These are phyloP conservation scores for Chironomus striatipennis DNA, from an alignment of 1,140 invertebrate species.

Conservation along the genomic window DNA sequence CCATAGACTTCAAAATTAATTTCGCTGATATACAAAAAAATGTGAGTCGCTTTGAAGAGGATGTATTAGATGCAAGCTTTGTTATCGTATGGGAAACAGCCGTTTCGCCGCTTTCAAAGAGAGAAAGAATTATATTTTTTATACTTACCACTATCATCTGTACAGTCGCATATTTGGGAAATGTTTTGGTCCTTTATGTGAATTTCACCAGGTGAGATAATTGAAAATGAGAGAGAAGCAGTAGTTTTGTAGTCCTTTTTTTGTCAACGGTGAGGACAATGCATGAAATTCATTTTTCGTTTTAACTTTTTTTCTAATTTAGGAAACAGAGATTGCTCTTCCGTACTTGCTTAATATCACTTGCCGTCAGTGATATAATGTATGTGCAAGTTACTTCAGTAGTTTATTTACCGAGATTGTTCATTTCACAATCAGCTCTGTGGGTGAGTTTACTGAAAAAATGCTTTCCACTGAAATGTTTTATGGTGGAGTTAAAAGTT, in stretches of 20 bases:
- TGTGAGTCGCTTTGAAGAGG: background rate
- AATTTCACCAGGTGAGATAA: constrained; percentile 29
- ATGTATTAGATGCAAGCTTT: background rate
- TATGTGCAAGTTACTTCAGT: constrained; percentile 33
- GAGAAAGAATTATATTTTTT: constrained; percentile 27
- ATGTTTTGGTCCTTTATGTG: constrained; percentile 33
- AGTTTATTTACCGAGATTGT: constrained; percentile 33
- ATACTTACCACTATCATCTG: constrained; percentile 26
- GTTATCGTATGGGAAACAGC: background rate
- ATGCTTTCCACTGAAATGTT: background rate
- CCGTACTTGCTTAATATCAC: constrained; percentile 39
- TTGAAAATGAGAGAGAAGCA: background rate
- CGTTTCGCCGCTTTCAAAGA: constrained; percentile 17
- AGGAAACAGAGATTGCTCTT: constrained; percentile 35
- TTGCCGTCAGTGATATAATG: constrained; percentile 41
- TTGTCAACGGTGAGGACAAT: too few relatives aligned
- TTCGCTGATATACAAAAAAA: too few relatives aligned
- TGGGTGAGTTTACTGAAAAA: constrained; percentile 30
- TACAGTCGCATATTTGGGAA: constrained; percentile 29
- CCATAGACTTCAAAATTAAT: too few relatives aligned
- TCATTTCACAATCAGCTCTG: constrained; percentile 30
- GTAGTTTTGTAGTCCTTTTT: too few relatives aligned
- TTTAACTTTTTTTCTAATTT: too few relatives aligned
- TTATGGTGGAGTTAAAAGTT: background rate
- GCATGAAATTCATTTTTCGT: too few relatives aligned